Conservation (phyloP, 2,888 invertebrate genomes). For the Tipula helvola region DNA sequence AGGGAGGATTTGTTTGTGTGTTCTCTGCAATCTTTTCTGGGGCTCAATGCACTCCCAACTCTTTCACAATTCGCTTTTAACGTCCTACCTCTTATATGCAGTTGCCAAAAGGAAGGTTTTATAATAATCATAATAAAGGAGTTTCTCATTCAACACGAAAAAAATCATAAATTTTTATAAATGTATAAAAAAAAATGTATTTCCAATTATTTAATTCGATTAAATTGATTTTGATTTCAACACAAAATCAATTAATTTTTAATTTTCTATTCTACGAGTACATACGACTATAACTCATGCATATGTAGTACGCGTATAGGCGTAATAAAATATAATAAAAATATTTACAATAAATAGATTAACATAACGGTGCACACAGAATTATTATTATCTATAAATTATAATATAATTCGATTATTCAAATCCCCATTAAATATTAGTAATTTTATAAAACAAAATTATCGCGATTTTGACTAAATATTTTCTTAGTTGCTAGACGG, state of each 20-base stretch:
- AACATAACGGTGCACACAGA: neutral
- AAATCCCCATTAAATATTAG: neutral
- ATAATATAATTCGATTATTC: neutral
- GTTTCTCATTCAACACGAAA: no score
- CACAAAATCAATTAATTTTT: neutral
- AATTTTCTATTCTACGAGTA: neutral
- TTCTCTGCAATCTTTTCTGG: no score
- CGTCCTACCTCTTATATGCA: no score
- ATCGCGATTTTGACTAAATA: neutral
- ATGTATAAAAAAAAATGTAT: neutral
- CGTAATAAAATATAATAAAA: neutral
- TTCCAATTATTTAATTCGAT: neutral
- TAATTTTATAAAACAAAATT: constrained; percentile 4
- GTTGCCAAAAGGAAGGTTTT: no score
- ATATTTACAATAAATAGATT: neutral
- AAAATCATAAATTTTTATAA: neutral
- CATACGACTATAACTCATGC: neutral
- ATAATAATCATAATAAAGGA: no score
- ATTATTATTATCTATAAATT: neutral
- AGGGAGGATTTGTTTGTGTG: no score
- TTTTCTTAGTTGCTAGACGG: neutral
- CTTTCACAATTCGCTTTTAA: no score
- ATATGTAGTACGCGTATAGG: neutral
- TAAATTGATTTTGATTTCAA: neutral
- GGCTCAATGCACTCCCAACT: no score